These are phyloP conservation scores for Platyrinchus mystaceus DNA, from an alignment of 2,797 vertebrate species.

Conservation along the genomic window DNA sequence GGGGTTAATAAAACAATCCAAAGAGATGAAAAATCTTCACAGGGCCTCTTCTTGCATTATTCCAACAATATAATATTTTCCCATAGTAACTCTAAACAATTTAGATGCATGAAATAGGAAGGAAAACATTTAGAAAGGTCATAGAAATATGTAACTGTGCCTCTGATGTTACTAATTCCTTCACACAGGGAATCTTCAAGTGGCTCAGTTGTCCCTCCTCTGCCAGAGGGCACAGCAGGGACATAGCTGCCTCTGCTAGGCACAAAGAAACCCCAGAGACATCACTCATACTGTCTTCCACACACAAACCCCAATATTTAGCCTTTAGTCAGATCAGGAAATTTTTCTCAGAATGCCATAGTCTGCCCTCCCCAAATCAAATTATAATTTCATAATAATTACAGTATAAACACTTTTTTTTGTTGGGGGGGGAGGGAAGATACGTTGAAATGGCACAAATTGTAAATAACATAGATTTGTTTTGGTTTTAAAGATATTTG, in stretches of 20 bases:
- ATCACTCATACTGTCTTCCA: neutral
- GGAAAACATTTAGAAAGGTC: neutral
- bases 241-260: neutral
- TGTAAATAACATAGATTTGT: neutral
- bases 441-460: neutral
- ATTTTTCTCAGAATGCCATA: neutral
- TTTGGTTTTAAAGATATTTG: slow-evolving; percentile 82
- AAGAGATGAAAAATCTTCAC: neutral
- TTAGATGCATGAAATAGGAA: neutral
- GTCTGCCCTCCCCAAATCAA: neutral
- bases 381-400: neutral
- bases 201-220: neutral
- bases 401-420: neutral
- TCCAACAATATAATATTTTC: neutral
- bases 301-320: neutral
- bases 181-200: neutral
- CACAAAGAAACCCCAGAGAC: neutral
- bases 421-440: neutral
- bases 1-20: neutral
- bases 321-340: neutral
- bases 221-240: neutral
- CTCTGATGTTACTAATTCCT: neutral
- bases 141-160: neutral
- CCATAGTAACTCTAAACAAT: neutral
- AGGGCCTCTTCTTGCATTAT: neutral